A percentile compares a stretch with the other conserved stretches of the same genome.
Conservation (phyloP, 2,797 vertebrate species). For the Enteromius paludinosus region DNA sequence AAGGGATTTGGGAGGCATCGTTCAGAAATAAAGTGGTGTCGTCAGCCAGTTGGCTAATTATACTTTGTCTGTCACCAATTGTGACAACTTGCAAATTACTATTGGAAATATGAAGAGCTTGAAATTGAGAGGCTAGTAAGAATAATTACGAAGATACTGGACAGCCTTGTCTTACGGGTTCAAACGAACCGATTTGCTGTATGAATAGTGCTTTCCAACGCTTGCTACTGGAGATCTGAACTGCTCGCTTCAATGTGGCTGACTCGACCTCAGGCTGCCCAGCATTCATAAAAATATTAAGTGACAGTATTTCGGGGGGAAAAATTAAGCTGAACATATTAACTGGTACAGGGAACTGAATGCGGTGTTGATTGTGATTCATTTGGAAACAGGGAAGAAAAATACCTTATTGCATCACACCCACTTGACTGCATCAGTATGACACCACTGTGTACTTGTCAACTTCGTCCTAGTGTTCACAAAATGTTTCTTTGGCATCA, state of each 20-base stretch:
- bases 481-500: constrained; percentile 2
- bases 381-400: constrained; percentile 3
- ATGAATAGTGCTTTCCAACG: background rate
- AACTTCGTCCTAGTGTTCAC: background rate
- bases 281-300: background rate
- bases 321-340: background rate
- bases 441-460: background rate
- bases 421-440: background rate
- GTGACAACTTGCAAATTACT: background rate
- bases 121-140: too few relatives aligned
- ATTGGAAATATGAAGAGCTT: background rate
- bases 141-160: too few relatives aligned
- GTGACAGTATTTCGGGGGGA: background rate
- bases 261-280: constrained; percentile 49
- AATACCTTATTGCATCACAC: background rate
- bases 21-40: too few relatives aligned
- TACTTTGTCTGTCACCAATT: too few relatives aligned
- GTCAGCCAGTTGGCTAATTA: too few relatives aligned
- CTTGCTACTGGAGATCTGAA: background rate
- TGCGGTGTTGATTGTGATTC: background rate
- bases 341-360: background rate
- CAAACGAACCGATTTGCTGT: background rate
- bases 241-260: constrained; percentile 62
- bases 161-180: too few relatives aligned
- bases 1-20: background rate